Conservation (phyloP, 2,797 vertebrate genomes). For the Rhynchotus rufescens region DNA sequence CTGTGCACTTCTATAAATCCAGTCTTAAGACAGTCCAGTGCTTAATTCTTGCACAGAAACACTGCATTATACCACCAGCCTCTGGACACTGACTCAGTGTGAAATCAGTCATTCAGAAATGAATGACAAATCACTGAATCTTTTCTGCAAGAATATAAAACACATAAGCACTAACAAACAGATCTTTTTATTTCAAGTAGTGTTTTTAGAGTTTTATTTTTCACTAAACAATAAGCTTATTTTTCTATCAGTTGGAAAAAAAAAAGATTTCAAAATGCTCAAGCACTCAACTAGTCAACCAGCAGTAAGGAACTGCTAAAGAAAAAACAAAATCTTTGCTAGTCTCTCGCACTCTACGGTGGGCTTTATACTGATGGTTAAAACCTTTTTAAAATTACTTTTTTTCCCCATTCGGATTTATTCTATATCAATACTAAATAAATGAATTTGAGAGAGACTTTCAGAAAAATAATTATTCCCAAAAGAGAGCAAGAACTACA, state of each 20-base stretch:
- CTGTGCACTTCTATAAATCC: background rate
- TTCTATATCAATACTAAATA: background rate
- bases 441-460: background rate
- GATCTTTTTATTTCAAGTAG: background rate
- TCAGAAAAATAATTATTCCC: background rate
- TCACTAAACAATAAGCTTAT: background rate
- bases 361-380: background rate
- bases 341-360: background rate
- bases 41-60: background rate
- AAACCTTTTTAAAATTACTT: background rate
- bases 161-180: background rate
- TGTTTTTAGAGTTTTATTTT: background rate
- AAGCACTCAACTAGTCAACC: background rate
- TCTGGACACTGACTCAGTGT: rapidly evolving
- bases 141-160: background rate
- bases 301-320: background rate
- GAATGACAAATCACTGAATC: background rate
- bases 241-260: background rate
- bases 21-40: background rate
- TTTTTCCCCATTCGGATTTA: background rate
- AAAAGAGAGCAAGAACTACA: background rate
- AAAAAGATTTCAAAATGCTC: background rate
- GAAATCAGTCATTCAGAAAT: background rate
- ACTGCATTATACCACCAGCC: background rate
- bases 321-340: background rate